Evolutionary conservation across 1,140 invertebrate genomes (phyloP), one percentile per base, ranked within the genome.

Genomic region (Neodiprion pinetum): DNA sequence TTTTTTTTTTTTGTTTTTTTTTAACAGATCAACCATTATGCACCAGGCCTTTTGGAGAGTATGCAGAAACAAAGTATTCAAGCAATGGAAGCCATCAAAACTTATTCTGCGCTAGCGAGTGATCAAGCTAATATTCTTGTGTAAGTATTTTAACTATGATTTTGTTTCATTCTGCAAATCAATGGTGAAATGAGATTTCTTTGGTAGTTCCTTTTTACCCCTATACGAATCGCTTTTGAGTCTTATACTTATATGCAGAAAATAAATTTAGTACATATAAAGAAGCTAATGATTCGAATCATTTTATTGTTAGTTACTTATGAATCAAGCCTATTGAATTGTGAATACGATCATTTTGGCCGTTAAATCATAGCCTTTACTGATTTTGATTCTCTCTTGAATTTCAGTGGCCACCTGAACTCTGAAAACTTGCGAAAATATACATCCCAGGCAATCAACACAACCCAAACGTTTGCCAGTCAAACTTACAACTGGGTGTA

Each of bases 401-500:
- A 61, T 92, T 92, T 67, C 87, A 95, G 94, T 71, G 94, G 93
- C 9, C 91, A 93, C 77, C 89, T 94, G 80, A 94, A 93, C 68
- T 93, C 94, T 49, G 93, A 94, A 84, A 93, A 92, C 82, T 88
- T 95, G 14, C 92, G 92, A 81, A 92, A 86, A 85, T 93, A 91
- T 76, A 91, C 92, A 1, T 84, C 88, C 70, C 83, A 90, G 75
- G 92, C 93, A 1, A 84, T 95, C 0, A 93, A 94, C 77, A 90
- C 91, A 49, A 93, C 92, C 8, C 89, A 90, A 76, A 83, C 86
- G 66, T 91, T 91, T 71, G 91, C 92, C 23, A 88, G 87, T 48
- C 88, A 91, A 78, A 94, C 93, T 79, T 94, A 93, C 80, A 91
- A 92, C 78, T 94, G 93, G 92, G 90, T 94, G 65, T 92, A 93